Base-by-base conservation (phyloP, 2,113 vertebrate species). In the Barnardius zonarius region DNA sequence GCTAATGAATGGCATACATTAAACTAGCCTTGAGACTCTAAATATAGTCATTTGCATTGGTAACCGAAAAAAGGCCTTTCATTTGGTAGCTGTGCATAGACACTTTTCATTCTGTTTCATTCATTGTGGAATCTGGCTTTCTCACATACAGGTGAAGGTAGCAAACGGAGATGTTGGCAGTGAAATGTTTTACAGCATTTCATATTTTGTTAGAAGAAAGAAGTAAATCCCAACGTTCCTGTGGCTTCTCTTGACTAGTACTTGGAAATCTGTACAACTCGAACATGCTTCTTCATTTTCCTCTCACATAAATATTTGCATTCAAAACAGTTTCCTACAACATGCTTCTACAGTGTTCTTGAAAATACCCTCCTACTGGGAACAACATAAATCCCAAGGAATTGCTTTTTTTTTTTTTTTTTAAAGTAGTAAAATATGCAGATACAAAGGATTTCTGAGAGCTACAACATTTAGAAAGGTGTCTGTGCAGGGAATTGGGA, bases 361-460 rank as follows among this genome's bases (percentile, higher is more conserved):
- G 57, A 86, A 69, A 49, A 37, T 46, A 8, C 9, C 13, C 3
- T 95, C 30, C 30, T 68, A 1, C 37, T 64, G 22, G 19, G 14
- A 77, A n/a, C 9, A 86, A 25, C 1, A 4, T 25, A 72, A 92
- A 43, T 4, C 10, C 5, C 7, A 80, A 55, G 30, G 13, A 5
- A 6, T 44, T 43, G 4, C 1, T 43, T 14, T 1, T 39, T 35
- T 43, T 43, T 48, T 62, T 17, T 20, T 5, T 2, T 2, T 28
- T 27, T 14, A 19, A 9, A 35, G 28, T 16, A 31, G 8, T 77
- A 48, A 83, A 64, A 88, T 70, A 37, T 14, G 13, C 3, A 55
- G 11, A 37, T 55, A 43, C 0, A 0, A 70, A 72, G 25, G 11
- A 48, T 73, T 88, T 88, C 67, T 68, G 59, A 61, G 48, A 75